A percentile compares a stretch with the other conserved stretches of the same genome.
Conservation (phyloP, 1,140 invertebrate genomes). For the Caenorhabditis brenneri region DNA sequence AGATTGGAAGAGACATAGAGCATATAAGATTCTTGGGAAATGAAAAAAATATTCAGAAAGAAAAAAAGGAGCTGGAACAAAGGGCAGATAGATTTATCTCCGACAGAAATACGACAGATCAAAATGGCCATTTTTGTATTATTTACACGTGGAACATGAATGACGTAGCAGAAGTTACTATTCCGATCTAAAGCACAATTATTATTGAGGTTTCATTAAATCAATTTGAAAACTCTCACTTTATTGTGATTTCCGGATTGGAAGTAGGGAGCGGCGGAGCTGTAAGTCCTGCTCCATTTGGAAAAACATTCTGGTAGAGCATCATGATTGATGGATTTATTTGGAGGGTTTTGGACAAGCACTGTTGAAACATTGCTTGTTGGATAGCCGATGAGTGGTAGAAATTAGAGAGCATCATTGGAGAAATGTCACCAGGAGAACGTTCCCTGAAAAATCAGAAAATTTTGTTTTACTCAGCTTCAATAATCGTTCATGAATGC, state of each 20-base stretch:
- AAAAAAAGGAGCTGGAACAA: not conserved
- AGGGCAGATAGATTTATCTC: too few relatives aligned
- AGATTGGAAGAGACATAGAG: not conserved
- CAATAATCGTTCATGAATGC: not conserved
- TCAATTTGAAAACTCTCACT: not conserved
- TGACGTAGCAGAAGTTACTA: not conserved
- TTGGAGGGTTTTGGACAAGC: not conserved
- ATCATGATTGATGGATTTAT: conserved; percentile 31
- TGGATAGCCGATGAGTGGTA: not conserved
- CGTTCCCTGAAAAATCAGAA: not conserved
- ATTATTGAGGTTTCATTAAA: not conserved
- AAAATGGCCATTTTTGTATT: not conserved
- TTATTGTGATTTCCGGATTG: not conserved
- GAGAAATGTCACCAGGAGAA: not conserved
- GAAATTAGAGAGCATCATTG: conserved; percentile 31
- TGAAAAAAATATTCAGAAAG: not conserved
- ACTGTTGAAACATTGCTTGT: conserved; percentile 32
- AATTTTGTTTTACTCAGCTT: not conserved
- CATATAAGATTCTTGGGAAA: not conserved
- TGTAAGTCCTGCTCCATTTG: not conserved
- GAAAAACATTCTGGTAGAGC: conserved; percentile 26
- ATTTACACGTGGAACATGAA: not conserved
- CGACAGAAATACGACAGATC: not conserved
- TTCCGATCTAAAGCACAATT: not conserved
- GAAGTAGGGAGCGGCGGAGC: not conserved